Base-by-base conservation (phyloP, 2,113 vertebrate genomes). In the Mormoops blainvillei region DNA sequence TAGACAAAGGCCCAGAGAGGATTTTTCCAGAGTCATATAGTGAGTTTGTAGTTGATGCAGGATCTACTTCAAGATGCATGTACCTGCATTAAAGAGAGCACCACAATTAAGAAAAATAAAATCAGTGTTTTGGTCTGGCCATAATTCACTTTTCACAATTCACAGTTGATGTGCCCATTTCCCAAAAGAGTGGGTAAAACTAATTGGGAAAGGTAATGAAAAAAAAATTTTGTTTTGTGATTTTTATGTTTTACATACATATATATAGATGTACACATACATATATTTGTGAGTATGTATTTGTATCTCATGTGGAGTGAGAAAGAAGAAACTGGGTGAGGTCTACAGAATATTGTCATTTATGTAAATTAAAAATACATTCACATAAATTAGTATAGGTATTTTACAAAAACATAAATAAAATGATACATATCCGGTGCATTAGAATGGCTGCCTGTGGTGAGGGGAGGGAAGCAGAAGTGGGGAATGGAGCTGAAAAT, bases 341-440 rank as follows among this genome's bases (percentile, higher is more conserved):
- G 12, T 86, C 28, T 71, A 89, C 10, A 92, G 24, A 41, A 70
- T 24, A 87, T 16, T 85, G 14, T 4, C 67, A 88, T 77, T 94
- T 91, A 71, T 65, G 48, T 84, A 94, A 90, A 86, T 77, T 78
- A 48, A 82, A 84, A 87, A 67, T 58, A 50, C 31, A 80, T 36
- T 28, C 18, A 33, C 8, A 38, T 28, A 78, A 95, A 71, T 77
- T 70, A 82, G 63, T 73, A 89, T 80, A 78, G 16, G 7, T 13
- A 77, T 74, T 92, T 95, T 93, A 48, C 8, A 93, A 92, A 92
- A 92, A 45, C 2, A 83, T 82, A 93, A 94, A 80, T 83, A 52
- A 63, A 61, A 14, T 36, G 2, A 50, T 82, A 54, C 16, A 43
- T 52, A 85, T 85, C 5, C 68, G 77, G 85, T 87, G 28, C 6